These are phyloP conservation scores for Stenchaetothrips biformis DNA, from an alignment of 2,888 invertebrate species.

Conservation along the genomic window DNA sequence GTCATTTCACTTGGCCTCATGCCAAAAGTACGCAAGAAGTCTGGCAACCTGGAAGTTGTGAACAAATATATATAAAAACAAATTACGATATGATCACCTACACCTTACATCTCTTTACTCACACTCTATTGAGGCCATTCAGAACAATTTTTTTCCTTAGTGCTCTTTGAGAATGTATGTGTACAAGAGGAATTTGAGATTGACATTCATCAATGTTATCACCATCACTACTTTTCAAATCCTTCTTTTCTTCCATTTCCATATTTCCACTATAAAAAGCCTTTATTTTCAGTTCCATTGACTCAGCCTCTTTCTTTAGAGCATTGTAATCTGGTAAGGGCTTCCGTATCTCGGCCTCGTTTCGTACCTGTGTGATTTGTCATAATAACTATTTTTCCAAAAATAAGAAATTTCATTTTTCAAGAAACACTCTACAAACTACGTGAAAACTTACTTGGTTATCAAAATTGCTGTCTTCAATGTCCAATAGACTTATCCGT, in stretches of 20 bases:
- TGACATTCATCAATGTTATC: slow-evolving; percentile 42
- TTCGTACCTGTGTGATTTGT: neutral
- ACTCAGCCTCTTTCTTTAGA: slow-evolving; percentile 58
- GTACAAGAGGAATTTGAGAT: slow-evolving; percentile 57
- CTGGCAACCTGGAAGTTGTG: slow-evolving; percentile 48
- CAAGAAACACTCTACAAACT: neutral
- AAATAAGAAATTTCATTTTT: neutral
- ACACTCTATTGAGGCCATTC: slow-evolving; percentile 60
- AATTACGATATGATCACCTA: neutral
- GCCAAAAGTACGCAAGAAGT: slow-evolving; percentile 53
- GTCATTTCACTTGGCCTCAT: slow-evolving; percentile 46
- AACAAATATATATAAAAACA: neutral
- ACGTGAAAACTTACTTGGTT: neutral
- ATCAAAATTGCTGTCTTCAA: neutral
- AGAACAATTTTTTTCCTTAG: slow-evolving; percentile 64
- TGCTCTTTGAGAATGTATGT: slow-evolving; percentile 61
- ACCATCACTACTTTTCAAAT: slow-evolving; percentile 35
- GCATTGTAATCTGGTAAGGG: slow-evolving; percentile 60
- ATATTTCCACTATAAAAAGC: slow-evolving; percentile 58
- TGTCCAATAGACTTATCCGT: neutral
- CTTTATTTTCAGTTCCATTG: slow-evolving; percentile 55
- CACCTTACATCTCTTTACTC: slow-evolving; percentile 40
- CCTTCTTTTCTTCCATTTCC: slow-evolving; percentile 41
- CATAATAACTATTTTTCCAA: too few species aligned
- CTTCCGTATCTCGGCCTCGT: slow-evolving; percentile 44